Evolutionary conservation across 2,888 invertebrate genomes (phyloP).

Genomic region (Autographa pulchrina): DNA sequence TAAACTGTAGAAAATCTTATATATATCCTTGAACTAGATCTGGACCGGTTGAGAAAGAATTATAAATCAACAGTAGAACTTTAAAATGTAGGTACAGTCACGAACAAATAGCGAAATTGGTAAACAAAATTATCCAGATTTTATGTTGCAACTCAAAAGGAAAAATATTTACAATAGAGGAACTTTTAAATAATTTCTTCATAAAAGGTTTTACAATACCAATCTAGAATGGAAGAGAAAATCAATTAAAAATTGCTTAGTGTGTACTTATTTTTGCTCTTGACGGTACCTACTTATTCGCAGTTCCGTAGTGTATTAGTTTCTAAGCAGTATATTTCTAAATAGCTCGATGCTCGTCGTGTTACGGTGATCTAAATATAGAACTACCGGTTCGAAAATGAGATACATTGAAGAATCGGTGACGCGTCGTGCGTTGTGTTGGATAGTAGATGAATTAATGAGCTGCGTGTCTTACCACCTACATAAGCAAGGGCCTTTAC

Average conservation of each 20-base stretch:
- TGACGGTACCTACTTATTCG: background rate
- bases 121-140: too few species aligned
- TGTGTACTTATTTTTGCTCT: too few species aligned
- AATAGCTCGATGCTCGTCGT: conserved; percentile 30
- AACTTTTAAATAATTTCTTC: too few species aligned
- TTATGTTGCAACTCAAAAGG: too few species aligned
- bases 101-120: too few species aligned
- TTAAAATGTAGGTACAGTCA: background rate
- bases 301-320: background rate
- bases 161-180: too few species aligned
- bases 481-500: too few species aligned
- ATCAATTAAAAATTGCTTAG: too few species aligned
- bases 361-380: conserved; percentile 49
- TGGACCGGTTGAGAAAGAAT: background rate
- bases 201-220: too few species aligned
- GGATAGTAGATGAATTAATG: background rate
- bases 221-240: too few species aligned
- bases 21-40: conserved; percentile 21
- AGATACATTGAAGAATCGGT: conserved; percentile 27
- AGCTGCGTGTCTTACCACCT: background rate
- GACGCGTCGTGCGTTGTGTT: conserved; percentile 17
- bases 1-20: conserved; percentile 5
- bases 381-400: conserved; percentile 43
- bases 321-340: conserved; percentile 24
- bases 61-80: conserved; percentile 2